phyloP scores from a whole-genome alignment of 1,140 invertebrate species.

The Heliothis subflexa region DNA sequence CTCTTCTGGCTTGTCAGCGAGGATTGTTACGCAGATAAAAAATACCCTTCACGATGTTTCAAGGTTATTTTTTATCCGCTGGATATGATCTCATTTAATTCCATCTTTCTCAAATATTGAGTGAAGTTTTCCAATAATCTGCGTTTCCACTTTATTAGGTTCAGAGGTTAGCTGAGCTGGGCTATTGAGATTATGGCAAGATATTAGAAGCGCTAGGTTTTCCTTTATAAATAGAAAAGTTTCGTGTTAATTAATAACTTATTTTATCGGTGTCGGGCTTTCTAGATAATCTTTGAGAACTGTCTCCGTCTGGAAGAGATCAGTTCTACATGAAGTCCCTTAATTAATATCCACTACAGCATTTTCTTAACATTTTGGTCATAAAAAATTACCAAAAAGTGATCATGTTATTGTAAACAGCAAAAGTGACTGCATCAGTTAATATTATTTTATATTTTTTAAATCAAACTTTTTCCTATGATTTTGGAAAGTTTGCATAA shows the following conservation, averaged over 20 bases:
- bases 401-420: no score
- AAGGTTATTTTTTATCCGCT: constrained; percentile 2
- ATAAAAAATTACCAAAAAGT: no score
- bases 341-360: no score
- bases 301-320: no score
- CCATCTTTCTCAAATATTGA: constrained; percentile 21
- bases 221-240: neutral
- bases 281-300: no score
- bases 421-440: no score
- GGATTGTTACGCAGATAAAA: constrained; percentile 16
- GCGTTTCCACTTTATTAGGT: constrained; percentile 25
- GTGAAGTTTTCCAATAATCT: constrained; percentile 22
- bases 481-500: no score
- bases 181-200: neutral
- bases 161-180: constrained; percentile 2
- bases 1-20: constrained; percentile 17
- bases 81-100: constrained; percentile 8
- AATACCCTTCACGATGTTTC: constrained; percentile 4
- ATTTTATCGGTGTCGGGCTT: neutral
- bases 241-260: constrained; percentile 8
- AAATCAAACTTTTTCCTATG: no score
- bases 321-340: no score
- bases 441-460: no score
- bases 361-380: no score
- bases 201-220: constrained; percentile 12